Percentiles rank a stretch among this genome's conserved stretches.
phyloP scores from a whole-genome alignment of 2,113 vertebrate genomes.

The Plecotus auritus region DNA sequence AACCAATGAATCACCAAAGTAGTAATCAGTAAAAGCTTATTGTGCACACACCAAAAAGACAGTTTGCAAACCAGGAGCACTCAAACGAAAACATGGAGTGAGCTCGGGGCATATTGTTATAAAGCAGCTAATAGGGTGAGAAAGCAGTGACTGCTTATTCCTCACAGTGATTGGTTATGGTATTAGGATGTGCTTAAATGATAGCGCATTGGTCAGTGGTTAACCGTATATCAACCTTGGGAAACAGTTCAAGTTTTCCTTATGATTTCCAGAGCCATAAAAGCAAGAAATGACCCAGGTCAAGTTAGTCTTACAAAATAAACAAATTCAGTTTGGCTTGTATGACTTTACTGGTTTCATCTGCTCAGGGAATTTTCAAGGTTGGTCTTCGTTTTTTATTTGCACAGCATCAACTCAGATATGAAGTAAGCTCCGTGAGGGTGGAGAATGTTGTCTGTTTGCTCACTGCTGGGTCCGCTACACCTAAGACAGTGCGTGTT shows the following conservation, averaged over 20 bases:
- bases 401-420: background rate
- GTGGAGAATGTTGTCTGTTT: background rate
- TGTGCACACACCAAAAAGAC: background rate
- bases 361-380: background rate
- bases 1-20: background rate
- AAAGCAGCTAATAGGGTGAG: background rate
- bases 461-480: background rate
- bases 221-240: background rate
- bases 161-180: background rate
- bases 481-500: background rate
- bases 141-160: background rate
- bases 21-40: background rate
- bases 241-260: background rate
- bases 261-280: background rate
- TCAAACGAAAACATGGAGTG: background rate
- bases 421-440: background rate
- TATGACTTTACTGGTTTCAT: background rate
- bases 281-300: background rate
- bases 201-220: background rate
- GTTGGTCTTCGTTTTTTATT: background rate
- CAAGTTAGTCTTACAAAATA: background rate
- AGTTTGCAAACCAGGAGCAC: background rate
- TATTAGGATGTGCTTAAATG: background rate
- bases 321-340: background rate
- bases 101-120: background rate